Percentiles rank a stretch among this genome's conserved stretches.
Evolutionary conservation across 2,888 invertebrate species (phyloP).

Genomic region (Aromia moschata): DNA sequence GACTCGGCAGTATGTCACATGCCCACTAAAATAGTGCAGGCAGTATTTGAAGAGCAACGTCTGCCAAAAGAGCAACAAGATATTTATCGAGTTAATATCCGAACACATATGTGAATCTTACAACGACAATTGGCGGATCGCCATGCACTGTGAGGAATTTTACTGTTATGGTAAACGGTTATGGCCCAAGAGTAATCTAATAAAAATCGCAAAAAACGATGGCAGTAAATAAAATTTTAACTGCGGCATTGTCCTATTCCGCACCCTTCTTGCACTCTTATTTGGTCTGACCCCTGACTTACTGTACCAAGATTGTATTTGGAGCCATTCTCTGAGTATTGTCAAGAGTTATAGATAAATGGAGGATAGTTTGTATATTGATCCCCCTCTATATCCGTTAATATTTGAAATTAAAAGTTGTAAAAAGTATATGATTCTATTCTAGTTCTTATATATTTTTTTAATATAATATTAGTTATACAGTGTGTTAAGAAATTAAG

Average conservation of each 20-base stretch:
- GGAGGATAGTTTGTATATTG: no score
- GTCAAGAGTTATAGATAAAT: no score
- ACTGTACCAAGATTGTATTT: no score
- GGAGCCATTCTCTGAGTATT: no score
- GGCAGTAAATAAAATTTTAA: conserved; percentile 23
- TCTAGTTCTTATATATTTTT: no score
- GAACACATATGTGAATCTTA: conserved; percentile 13
- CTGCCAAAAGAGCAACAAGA: conserved; percentile 22
- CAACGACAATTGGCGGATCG: conserved; percentile 43
- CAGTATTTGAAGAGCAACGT: neutral
- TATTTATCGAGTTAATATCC: conserved; percentile 24
- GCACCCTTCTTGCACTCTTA: neutral
- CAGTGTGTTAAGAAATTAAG: no score
- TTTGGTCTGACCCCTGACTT: conserved; percentile 3
- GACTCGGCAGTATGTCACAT: neutral
- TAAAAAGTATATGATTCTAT: no score
- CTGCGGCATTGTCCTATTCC: conserved; percentile 1
- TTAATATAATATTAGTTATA: no score
- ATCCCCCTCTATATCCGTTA: no score
- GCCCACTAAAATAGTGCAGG: neutral
- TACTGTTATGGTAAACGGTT: conserved; percentile 50
- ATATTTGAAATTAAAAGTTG: no score
- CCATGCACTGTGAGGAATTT: conserved; percentile 44
- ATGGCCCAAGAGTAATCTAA: conserved; percentile 47
- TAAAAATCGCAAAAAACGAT: conserved; percentile 40